Evolutionary conservation across 2,797 vertebrate species (phyloP).

Genomic region (Brotogeris chrysoptera): DNA sequence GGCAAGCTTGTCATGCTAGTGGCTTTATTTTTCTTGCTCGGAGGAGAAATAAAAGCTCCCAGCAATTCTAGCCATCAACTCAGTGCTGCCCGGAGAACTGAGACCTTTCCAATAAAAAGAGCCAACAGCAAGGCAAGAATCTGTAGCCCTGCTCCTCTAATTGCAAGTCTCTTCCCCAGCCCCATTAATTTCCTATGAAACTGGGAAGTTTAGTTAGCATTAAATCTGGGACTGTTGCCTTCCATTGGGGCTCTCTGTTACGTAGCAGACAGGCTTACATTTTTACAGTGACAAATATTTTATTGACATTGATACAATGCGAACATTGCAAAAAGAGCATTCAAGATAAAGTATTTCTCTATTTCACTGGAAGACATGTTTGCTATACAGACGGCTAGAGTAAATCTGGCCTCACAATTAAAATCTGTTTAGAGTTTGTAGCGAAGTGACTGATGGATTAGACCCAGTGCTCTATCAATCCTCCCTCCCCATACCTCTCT

Average conservation of each 20-base stretch:
- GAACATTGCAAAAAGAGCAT: slow-evolving; percentile 71
- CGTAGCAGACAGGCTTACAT: slow-evolving; percentile 60
- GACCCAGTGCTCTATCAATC: slow-evolving; percentile 68
- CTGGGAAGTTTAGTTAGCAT: slow-evolving; percentile 68
- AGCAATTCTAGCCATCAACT: slow-evolving; percentile 5
- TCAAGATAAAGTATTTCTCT: slow-evolving; percentile 57
- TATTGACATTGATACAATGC: slow-evolving; percentile 68
- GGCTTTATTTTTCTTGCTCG: slow-evolving; percentile 22
- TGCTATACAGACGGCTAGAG: slow-evolving; percentile 63
- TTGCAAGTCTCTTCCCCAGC: slow-evolving; percentile 28
- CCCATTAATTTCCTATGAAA: slow-evolving; percentile 61
- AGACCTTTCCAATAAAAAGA: slow-evolving; percentile 54
- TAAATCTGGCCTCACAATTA: slow-evolving; percentile 82
- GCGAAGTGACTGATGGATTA: slow-evolving; percentile 74
- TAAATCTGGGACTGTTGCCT: slow-evolving; percentile 73
- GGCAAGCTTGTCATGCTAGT: not conserved
- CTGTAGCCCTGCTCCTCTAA: slow-evolving; percentile 55
- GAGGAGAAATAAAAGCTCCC: slow-evolving; percentile 31
- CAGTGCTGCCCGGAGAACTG: not conserved
- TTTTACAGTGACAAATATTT: slow-evolving; percentile 77
- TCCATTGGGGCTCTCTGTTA: slow-evolving; percentile 53
- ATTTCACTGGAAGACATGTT: slow-evolving; percentile 39
- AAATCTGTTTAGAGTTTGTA: slow-evolving; percentile 79
- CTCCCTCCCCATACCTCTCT: slow-evolving; percentile 4
- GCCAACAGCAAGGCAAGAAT: slow-evolving; percentile 42